A percentile compares a stretch with the other conserved stretches of the same genome.
Evolutionary conservation across 2,797 vertebrate species (phyloP).

Genomic region (Anomalospiza imberbis): DNA sequence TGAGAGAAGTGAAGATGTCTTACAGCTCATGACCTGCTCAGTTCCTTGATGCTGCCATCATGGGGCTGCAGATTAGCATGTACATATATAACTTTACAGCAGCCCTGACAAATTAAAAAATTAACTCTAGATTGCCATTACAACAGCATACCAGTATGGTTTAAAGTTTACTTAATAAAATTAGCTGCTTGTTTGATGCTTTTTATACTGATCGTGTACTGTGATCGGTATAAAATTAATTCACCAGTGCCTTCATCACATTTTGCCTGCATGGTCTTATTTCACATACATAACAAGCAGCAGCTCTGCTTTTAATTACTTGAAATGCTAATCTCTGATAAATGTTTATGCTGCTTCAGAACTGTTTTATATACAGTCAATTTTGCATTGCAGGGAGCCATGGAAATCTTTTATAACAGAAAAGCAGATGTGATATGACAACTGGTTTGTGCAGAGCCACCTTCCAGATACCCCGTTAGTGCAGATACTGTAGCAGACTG

Average conservation of each 20-base stretch:
- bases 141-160: not conserved
- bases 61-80: not conserved
- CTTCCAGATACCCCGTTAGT: not conserved
- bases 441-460: not conserved
- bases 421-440: not conserved
- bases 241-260: not conserved
- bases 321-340: conserved; percentile 23
- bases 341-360: not conserved
- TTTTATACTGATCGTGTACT: not conserved
- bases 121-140: not conserved
- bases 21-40: not conserved
- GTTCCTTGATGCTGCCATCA: not conserved
- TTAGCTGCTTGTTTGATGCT: not conserved
- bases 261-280: not conserved
- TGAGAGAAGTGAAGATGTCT: not conserved
- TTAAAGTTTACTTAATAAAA: not conserved
- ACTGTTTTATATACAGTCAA: not conserved
- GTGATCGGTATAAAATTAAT: not conserved
- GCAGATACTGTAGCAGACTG: not conserved
- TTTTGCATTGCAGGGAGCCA: not conserved
- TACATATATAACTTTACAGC: not conserved
- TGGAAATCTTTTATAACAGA: not conserved
- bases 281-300: conserved; percentile 4
- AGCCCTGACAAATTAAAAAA: not conserved
- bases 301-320: conserved; percentile 4